Conservation (phyloP, 2,113 vertebrate genomes). For the Genyomyrus donnyi region DNA sequence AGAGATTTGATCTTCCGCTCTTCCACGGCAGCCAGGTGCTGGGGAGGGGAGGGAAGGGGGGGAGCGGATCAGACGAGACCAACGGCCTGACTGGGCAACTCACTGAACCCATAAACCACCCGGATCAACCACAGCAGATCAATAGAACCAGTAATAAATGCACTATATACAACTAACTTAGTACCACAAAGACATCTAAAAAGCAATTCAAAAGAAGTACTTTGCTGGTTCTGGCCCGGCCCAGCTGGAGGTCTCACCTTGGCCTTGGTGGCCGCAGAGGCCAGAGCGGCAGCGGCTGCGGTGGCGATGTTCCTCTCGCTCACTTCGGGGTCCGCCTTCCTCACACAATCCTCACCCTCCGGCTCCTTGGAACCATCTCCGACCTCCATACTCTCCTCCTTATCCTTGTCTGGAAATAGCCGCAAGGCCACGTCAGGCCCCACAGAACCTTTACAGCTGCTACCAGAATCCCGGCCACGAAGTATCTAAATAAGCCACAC, state of each 20-base stretch:
- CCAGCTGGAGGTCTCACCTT: slow-evolving; percentile 66
- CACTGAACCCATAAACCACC: not conserved
- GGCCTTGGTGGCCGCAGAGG: slow-evolving; percentile 96
- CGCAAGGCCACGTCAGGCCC: not conserved
- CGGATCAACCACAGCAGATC: not conserved
- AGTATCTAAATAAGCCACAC: not conserved
- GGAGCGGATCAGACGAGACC: not conserved
- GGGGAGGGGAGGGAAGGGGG: not conserved
- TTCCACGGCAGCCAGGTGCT: slow-evolving; percentile 93
- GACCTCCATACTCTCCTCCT: slow-evolving; percentile 77
- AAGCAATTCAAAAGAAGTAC: not conserved
- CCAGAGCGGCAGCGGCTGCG: slow-evolving; percentile 88
- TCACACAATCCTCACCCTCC: slow-evolving; percentile 71
- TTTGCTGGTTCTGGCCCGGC: not conserved
- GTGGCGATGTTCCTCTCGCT: slow-evolving; percentile 93
- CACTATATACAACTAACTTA: not conserved
- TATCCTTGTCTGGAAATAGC: slow-evolving; percentile 47
- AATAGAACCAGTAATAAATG: not conserved
- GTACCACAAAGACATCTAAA: not conserved
- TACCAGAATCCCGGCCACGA: not conserved
- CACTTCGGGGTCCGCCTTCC: slow-evolving; percentile 81
- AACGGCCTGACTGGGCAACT: not conserved
- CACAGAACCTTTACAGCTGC: not conserved
- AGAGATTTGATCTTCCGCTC: slow-evolving; percentile 95
- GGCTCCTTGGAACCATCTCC: slow-evolving; percentile 58